Evolutionary conservation across 2,113 vertebrate species (phyloP).

Genomic region (Excalfactoria chinensis): DNA sequence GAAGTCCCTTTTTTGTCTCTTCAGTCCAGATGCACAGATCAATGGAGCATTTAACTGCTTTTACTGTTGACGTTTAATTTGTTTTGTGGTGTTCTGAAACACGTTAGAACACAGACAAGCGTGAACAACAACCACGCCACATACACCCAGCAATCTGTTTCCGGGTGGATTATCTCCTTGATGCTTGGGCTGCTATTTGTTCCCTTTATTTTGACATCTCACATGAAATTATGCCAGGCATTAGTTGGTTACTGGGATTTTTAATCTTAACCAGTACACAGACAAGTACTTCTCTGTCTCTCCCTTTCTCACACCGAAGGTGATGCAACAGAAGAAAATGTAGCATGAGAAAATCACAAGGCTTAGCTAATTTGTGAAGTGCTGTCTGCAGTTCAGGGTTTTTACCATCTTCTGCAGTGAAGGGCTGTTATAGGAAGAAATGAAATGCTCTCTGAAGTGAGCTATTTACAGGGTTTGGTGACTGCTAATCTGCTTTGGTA

Average conservation of each 20-base stretch:
- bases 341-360: neutral
- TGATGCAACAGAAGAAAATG: neutral
- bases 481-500: constrained; percentile 4
- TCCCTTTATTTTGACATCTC: constrained; percentile 10
- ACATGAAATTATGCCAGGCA: neutral
- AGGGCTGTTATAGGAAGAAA: neutral
- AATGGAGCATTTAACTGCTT: constrained; percentile 57
- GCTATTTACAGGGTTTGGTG: neutral
- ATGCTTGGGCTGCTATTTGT: neutral
- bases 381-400: neutral
- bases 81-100: constrained; percentile 39
- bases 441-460: neutral
- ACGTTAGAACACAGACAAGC: constrained; percentile 23
- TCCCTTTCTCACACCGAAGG: neutral
- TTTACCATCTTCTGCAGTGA: neutral
- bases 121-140: neutral
- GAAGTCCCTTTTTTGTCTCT: constrained; percentile 55
- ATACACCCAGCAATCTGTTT: neutral
- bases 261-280: neutral
- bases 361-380: neutral
- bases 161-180: neutral
- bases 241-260: neutral
- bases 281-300: neutral
- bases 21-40: constrained; percentile 59
- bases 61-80: constrained; percentile 23